Evolutionary conservation across 2,888 invertebrate species (phyloP).

Genomic region (Parelbella ahira): DNA sequence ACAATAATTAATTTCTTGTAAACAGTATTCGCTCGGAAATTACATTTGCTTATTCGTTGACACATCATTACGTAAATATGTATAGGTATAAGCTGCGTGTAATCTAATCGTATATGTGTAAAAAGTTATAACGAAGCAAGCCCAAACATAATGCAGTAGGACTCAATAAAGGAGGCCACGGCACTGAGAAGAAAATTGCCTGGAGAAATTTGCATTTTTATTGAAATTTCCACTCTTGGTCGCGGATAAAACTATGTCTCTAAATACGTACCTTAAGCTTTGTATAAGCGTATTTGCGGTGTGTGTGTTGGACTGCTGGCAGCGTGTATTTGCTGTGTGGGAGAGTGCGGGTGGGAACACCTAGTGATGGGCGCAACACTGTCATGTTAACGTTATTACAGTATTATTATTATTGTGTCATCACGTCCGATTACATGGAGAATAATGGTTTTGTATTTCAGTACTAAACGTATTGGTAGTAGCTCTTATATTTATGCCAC

Average conservation of each 20-base stretch:
- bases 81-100: background rate
- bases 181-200: conserved; percentile 69
- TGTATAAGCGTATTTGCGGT: conserved; percentile 50
- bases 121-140: conserved; percentile 46
- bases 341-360: conserved; percentile 36
- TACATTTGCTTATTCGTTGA: conserved; percentile 31
- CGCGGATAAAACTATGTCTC: conserved; percentile 70
- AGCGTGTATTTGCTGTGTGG: conserved; percentile 31
- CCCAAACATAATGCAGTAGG: conserved; percentile 60
- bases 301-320: conserved; percentile 35
- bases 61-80: conserved; percentile 30
- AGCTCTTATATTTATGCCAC: too few relatives aligned
- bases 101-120: conserved; percentile 25
- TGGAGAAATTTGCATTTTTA: conserved; percentile 76
- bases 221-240: conserved; percentile 75
- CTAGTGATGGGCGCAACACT: too few relatives aligned
- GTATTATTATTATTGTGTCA: too few relatives aligned
- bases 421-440: too few relatives aligned
- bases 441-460: too few relatives aligned
- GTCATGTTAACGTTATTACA: too few relatives aligned
- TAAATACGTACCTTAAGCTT: conserved; percentile 68
- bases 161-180: conserved; percentile 62
- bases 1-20: conserved; percentile 46
- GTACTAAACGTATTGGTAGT: too few relatives aligned
- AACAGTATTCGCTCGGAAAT: conserved; percentile 57